Evolutionary conservation across 2,888 invertebrate species (phyloP), one percentile per base, ranked within the genome.

Genomic region (Polia nebulosa): DNA sequence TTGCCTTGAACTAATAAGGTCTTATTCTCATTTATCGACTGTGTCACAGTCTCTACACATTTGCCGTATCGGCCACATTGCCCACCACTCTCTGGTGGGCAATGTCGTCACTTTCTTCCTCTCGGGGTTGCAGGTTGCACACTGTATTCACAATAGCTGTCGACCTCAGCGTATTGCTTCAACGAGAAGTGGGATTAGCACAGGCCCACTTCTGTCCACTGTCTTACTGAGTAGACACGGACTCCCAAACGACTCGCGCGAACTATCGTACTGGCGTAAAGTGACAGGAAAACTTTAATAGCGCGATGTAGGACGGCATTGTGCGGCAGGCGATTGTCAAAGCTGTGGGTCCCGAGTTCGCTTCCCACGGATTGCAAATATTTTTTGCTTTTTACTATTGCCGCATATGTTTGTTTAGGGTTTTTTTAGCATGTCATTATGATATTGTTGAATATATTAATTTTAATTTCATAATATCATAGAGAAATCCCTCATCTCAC

Each of bases 151-250:
- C 45, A 47, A 47, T 6, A 15, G 45, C 45, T 25, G 22, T 4
- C 3, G 13, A 6, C 0, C 5, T 7, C 6, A 47, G 45, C 45
- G 6, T 47, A 47, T 15, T 47, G 47, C 25, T 17, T 15, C 25
- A 25, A 25, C 6, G 25, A 7, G 25, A n/a, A 9, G 49, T 27
- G 49, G 49, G n/a, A 17, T 27, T 29, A 49, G 49, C 3, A 27
- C 49, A 49, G 49, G 13, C 32, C 51, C 51, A 51, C 51, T 32
- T 32, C 52, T 9, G 32, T 6, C 11, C 51, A 15, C 52, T 52
- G 52, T 32, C 20, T 32, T 1, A 52, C 52, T 52, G 52, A 52
- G 52, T 52, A 52, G 32, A 52, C 32, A 20, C 52, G 52, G 32
- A 29, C 52, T 44, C 29, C 29, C 51, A 6, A 5, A 29, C 11